phyloP scores from a whole-genome alignment of 2,888 invertebrate species.

The Artemia sp. region DNA sequence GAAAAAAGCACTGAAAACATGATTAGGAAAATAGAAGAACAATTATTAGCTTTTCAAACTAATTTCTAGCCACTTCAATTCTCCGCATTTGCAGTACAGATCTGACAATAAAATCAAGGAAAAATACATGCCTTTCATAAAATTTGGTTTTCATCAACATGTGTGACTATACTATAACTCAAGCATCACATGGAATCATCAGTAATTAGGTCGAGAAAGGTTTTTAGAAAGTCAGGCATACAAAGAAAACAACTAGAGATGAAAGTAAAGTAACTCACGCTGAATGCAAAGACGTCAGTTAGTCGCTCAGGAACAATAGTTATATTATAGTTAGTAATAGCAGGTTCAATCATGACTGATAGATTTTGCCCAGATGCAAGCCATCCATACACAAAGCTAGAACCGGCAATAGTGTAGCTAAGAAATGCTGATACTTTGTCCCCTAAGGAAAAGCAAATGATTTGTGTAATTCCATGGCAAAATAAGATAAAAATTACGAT shows the following conservation, averaged over 20 bases:
- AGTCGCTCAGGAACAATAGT: slow-evolving; percentile 24
- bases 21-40: too few relatives aligned
- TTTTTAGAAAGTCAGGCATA: neutral
- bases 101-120: too few relatives aligned
- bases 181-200: too few relatives aligned
- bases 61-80: too few relatives aligned
- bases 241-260: neutral
- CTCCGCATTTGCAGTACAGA: too few relatives aligned
- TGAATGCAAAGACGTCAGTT: slow-evolving; percentile 60
- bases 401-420: slow-evolving; percentile 56
- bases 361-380: slow-evolving; percentile 26
- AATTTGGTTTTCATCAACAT: too few relatives aligned
- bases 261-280: slow-evolving; percentile 40
- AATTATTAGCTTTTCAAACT: too few relatives aligned
- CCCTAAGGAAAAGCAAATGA: neutral
- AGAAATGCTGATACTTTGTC: slow-evolving; percentile 55
- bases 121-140: too few relatives aligned
- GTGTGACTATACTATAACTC: too few relatives aligned
- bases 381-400: slow-evolving; percentile 62
- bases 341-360: slow-evolving; percentile 37
- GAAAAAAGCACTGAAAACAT: too few relatives aligned
- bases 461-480: neutral
- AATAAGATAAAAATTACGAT: slow-evolving; percentile 1
- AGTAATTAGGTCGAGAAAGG: too few relatives aligned
- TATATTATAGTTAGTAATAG: neutral